Percentiles rank a stretch among this genome's conserved stretches.
These are phyloP conservation scores for Squalus acanthias DNA, from an alignment of 2,797 vertebrate genomes.

Conservation along the genomic window DNA sequence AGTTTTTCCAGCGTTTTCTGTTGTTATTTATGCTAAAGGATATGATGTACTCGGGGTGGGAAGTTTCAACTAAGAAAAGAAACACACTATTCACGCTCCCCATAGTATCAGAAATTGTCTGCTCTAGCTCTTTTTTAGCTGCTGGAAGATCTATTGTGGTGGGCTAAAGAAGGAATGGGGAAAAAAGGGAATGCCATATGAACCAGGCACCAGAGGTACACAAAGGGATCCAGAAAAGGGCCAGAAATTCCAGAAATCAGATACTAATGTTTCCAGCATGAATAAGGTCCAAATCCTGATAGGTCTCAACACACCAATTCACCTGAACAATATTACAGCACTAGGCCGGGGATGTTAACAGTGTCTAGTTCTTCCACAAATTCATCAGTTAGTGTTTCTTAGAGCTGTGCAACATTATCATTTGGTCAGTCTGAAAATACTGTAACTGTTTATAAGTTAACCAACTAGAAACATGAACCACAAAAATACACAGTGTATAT, in stretches of 20 bases:
- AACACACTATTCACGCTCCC: conserved; percentile 33
- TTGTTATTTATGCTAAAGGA: background rate
- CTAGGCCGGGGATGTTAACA: background rate
- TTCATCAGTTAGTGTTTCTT: conserved; percentile 30
- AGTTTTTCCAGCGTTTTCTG: too few relatives aligned
- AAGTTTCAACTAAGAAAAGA: background rate
- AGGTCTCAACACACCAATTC: background rate
- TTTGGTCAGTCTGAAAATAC: conserved; percentile 5
- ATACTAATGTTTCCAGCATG: background rate
- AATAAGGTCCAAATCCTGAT: background rate
- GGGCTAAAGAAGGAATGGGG: background rate
- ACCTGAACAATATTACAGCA: background rate
- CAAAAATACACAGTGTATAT: background rate
- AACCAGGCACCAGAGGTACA: background rate
- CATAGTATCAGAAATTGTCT: conserved; percentile 11
- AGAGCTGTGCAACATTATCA: background rate
- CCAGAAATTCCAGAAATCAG: background rate
- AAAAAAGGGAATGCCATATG: too few relatives aligned
- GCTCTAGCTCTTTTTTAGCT: background rate
- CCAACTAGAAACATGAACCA: background rate
- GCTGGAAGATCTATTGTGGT: background rate
- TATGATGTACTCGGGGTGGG: background rate
- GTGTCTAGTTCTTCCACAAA: background rate
- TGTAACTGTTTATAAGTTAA: background rate
- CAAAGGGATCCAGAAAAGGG: background rate